These are phyloP conservation scores for Taxidea taxus DNA, from an alignment of 2,113 vertebrate genomes.

Conservation along the genomic window DNA sequence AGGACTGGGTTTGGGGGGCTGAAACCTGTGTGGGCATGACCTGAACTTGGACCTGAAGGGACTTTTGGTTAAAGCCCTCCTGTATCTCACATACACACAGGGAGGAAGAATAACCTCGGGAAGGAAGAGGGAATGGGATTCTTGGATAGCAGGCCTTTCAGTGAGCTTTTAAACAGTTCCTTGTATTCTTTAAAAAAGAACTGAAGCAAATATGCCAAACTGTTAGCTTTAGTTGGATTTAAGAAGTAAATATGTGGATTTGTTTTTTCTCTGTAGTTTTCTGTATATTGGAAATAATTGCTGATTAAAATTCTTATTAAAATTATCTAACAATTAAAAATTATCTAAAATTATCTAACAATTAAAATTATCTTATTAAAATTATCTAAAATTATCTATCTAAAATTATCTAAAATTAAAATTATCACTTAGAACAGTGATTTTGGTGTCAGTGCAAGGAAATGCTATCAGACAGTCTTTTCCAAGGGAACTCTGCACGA, in stretches of 20 bases:
- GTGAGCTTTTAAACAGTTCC: neutral
- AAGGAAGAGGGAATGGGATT: neutral
- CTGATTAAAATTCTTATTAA: neutral
- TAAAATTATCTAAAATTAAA: neutral
- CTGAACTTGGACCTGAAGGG: neutral
- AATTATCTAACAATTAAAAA: neutral
- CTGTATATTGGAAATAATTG: neutral
- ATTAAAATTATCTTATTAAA: neutral
- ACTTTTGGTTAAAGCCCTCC: neutral
- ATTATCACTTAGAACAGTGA: neutral
- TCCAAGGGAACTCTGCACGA: neutral
- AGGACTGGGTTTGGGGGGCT: neutral
- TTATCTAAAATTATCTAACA: neutral
- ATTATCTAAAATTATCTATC: too few relatives aligned
- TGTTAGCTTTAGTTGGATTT: neutral
- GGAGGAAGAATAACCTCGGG: neutral
- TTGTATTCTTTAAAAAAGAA: neutral
- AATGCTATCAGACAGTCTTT: neutral
- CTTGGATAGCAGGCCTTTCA: neutral
- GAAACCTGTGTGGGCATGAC: neutral
- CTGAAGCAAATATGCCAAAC: neutral
- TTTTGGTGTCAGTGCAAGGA: neutral
- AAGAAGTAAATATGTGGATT: neutral
- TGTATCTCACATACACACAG: too few relatives aligned
- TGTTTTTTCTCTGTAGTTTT: neutral